These are phyloP conservation scores for Salpingus planirostris DNA, from an alignment of 2,888 invertebrate genomes.

Conservation along the genomic window DNA sequence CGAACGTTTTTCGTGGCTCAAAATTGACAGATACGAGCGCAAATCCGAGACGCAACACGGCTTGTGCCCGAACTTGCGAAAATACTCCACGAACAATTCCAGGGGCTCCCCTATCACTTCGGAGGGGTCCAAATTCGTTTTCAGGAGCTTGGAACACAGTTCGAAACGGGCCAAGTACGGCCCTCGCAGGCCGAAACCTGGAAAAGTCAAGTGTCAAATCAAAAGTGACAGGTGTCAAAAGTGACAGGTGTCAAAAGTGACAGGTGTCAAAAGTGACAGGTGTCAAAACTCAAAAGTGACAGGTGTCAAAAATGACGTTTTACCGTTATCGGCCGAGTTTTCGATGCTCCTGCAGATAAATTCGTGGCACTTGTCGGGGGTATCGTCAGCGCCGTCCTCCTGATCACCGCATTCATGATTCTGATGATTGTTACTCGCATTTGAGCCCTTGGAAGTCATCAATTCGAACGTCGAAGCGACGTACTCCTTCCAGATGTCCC, in stretches of 20 bases:
- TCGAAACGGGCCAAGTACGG: conserved; percentile 80
- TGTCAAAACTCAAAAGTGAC: too few relatives aligned
- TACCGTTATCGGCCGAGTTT: conserved; percentile 35
- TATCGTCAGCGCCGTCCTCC: conserved; percentile 32
- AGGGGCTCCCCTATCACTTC: conserved; percentile 54
- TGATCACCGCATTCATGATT: conserved; percentile 17
- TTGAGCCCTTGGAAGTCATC: conserved; percentile 37
- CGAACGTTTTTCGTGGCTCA: conserved; percentile 55
- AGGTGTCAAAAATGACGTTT: too few relatives aligned
- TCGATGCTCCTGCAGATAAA: conserved; percentile 40
- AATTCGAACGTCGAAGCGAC: conserved; percentile 61
- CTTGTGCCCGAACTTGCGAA: conserved; percentile 74
- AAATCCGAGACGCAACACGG: conserved; percentile 81
- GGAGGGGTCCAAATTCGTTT: conserved; percentile 46
- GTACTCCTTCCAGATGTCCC: conserved; percentile 67
- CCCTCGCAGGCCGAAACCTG: conserved; percentile 55
- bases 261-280: too few relatives aligned
- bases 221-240: too few relatives aligned
- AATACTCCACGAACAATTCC: conserved; percentile 69
- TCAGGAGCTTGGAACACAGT: conserved; percentile 54
- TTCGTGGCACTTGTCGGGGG: conserved; percentile 40
- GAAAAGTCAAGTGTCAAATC: too few relatives aligned
- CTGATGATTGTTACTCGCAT: not conserved
- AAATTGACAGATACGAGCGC: conserved; percentile 60
- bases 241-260: too few relatives aligned